Evolutionary conservation across 2,888 invertebrate species (phyloP).

Genomic region (Harpagoxenus sublaevis): DNA sequence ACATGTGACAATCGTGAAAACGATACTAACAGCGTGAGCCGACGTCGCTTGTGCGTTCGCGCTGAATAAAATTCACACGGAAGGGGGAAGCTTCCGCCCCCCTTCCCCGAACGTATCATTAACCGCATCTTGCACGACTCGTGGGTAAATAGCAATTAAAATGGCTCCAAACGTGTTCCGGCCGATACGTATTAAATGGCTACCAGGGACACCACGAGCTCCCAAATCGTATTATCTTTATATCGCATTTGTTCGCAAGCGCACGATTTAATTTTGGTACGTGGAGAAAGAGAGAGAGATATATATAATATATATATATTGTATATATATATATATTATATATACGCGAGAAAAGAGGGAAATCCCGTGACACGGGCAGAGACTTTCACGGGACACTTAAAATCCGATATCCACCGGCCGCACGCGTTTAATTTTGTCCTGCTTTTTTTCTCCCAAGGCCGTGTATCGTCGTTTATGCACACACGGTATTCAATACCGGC

Average conservation of each 20-base stretch:
- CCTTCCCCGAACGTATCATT: slow-evolving; percentile 3
- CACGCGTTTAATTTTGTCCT: slow-evolving; percentile 30
- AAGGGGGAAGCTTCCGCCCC: background rate
- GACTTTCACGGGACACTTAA: slow-evolving; percentile 36
- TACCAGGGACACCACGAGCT: background rate
- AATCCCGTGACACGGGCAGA: slow-evolving; percentile 2
- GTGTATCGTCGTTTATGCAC: slow-evolving; percentile 22
- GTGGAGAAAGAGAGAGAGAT: slow-evolving; percentile 40
- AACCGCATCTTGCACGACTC: background rate
- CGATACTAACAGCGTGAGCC: background rate
- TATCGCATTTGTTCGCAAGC: slow-evolving; percentile 19
- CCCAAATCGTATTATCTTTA: slow-evolving; percentile 19
- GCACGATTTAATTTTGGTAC: slow-evolving; percentile 14
- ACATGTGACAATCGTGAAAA: slow-evolving; percentile 45
- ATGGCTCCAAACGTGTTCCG: slow-evolving; percentile 2
- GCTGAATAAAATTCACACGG: slow-evolving; percentile 38
- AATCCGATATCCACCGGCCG: slow-evolving; percentile 23
- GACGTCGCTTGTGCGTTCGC: background rate
- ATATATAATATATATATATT: background rate
- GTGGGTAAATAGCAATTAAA: slow-evolving; percentile 45
- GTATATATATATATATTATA: too few species aligned
- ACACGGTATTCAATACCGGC: slow-evolving; percentile 19
- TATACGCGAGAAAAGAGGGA: slow-evolving; percentile 5
- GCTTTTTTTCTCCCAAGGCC: slow-evolving; percentile 20
- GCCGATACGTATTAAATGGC: slow-evolving; percentile 17